Evolutionary conservation across 2,113 vertebrate genomes (phyloP).

Genomic region (Elephas maximus): DNA sequence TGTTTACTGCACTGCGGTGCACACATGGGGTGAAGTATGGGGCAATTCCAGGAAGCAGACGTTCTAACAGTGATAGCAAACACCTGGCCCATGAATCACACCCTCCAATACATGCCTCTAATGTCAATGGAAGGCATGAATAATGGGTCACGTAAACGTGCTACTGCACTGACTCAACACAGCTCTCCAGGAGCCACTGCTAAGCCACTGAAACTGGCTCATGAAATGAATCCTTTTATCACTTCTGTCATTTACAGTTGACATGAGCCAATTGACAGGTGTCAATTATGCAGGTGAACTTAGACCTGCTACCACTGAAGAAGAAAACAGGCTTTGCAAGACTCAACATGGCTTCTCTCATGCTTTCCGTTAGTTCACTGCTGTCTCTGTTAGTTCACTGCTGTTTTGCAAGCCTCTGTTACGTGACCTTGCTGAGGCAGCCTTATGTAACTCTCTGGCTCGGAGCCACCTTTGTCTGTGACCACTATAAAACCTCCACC

Average conservation of each 20-base stretch:
- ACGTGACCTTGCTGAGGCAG: no score
- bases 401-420: no score
- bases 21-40: accelerated
- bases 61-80: not conserved
- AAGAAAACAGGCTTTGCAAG: no score
- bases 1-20: not conserved
- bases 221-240: not conserved
- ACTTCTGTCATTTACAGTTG: not conserved
- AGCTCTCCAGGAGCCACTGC: not conserved
- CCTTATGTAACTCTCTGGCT: no score
- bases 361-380: no score
- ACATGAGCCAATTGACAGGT: not conserved
- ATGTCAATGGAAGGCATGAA: not conserved
- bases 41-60: not conserved
- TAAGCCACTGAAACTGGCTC: not conserved
- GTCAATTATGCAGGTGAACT: not conserved
- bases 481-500: no score
- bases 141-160: not conserved
- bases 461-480: no score
- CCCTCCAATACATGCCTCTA: not conserved
- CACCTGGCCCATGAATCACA: not conserved
- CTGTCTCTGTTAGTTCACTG: no score
- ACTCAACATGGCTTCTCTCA: no score
- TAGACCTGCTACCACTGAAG: not conserved
- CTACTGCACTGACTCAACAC: not conserved